These are phyloP conservation scores for Trachelus stipa DNA, from an alignment of 2,888 invertebrate species.

Conservation along the genomic window DNA sequence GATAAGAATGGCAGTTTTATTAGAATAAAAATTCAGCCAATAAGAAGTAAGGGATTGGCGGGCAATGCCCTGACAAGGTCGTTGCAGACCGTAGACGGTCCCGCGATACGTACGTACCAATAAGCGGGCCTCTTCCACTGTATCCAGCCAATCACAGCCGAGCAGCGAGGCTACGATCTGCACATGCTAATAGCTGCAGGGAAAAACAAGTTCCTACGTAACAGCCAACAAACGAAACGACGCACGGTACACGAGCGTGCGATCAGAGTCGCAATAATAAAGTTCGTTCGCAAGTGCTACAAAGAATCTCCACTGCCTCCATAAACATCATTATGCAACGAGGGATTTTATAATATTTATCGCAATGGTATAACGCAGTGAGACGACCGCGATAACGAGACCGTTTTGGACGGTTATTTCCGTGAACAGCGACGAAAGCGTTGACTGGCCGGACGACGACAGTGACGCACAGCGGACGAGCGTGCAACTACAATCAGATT, in stretches of 20 bases:
- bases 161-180: constrained; percentile 60
- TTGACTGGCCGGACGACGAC: too few relatives aligned
- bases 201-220: constrained; percentile 15
- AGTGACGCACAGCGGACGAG: too few relatives aligned
- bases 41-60: constrained; percentile 45
- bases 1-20: constrained; percentile 31
- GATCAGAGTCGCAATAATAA: neutral
- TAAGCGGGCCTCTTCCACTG: neutral
- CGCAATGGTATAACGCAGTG: neutral
- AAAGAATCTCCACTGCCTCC: neutral
- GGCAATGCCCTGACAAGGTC: constrained; percentile 65
- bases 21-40: constrained; percentile 34
- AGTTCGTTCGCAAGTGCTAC: too few relatives aligned
- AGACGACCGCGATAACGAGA: neutral
- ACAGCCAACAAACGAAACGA: constrained; percentile 4
- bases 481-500: too few relatives aligned
- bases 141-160: constrained; percentile 57
- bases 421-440: neutral
- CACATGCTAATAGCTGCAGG: constrained; percentile 38
- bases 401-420: neutral
- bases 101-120: constrained; percentile 12
- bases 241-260: neutral
- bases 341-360: constrained; percentile 1
- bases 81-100: constrained; percentile 43
- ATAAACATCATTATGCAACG: neutral